phyloP scores from a whole-genome alignment of 2,113 vertebrate species.

The Scomber japonicus region DNA sequence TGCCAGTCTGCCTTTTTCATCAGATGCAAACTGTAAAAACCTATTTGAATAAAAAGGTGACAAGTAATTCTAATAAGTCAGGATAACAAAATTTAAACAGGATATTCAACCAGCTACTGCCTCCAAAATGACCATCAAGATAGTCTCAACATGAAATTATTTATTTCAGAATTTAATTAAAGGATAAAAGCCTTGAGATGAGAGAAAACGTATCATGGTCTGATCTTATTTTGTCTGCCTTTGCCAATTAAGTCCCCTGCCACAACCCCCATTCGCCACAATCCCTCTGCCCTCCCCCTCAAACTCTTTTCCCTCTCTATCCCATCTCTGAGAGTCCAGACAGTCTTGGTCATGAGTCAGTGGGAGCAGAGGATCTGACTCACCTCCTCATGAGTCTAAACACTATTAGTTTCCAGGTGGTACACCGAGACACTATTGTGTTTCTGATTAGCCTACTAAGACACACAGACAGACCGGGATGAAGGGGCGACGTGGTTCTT shows the following conservation, averaged over 20 bases:
- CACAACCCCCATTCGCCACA: background rate
- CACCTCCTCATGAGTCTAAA: slow-evolving; percentile 57
- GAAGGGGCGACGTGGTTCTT: background rate
- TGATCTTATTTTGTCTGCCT: slow-evolving; percentile 2
- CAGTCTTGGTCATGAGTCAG: slow-evolving; percentile 49
- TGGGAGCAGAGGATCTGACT: slow-evolving; percentile 59
- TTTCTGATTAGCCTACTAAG: slow-evolving; percentile 45
- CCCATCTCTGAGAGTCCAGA: slow-evolving; percentile 15
- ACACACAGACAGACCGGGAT: background rate
- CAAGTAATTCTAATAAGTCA: no score
- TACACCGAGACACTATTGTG: slow-evolving; percentile 57
- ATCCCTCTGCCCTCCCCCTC: background rate
- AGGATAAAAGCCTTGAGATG: no score
- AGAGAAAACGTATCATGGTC: background rate
- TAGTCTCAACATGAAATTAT: background rate
- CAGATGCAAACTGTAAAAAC: background rate
- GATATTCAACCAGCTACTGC: background rate
- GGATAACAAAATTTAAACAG: background rate
- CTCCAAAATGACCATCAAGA: background rate
- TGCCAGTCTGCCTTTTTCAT: no score
- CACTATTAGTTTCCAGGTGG: slow-evolving; percentile 50
- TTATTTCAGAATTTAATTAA: no score
- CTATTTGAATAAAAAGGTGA: background rate
- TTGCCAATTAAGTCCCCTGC: background rate
- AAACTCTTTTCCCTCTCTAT: slow-evolving; percentile 1